Conservation (phyloP, 2,888 invertebrate genomes). For the Sesamia inferens region DNA sequence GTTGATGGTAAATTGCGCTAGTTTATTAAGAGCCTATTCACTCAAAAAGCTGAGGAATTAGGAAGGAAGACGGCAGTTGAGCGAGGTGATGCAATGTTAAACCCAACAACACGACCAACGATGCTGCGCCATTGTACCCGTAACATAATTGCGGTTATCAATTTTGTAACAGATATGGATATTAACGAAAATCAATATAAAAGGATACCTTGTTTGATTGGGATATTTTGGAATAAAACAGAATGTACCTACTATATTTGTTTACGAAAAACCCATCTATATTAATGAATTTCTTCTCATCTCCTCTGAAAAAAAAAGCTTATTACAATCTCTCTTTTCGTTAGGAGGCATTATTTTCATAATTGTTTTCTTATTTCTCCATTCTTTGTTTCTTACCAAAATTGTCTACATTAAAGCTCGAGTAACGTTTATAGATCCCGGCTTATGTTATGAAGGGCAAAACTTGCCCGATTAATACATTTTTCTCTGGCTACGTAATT, state of each 20-base stretch:
- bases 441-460: not conserved
- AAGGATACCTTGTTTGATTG: not conserved
- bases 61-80: too few relatives aligned
- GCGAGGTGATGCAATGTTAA: too few relatives aligned
- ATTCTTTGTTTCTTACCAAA: not conserved
- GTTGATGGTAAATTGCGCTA: too few relatives aligned
- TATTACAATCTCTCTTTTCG: not conserved
- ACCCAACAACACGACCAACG: too few relatives aligned
- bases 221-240: not conserved
- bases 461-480: not conserved
- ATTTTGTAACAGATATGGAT: not conserved
- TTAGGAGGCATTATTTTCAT: not conserved
- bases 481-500: too few relatives aligned
- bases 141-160: not conserved
- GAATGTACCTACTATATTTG: too few relatives aligned
- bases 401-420: not conserved
- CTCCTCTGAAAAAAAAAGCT: not conserved
- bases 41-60: too few relatives aligned
- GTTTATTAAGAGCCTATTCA: too few relatives aligned
- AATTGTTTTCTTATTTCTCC: slow-evolving; percentile 5
- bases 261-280: not conserved
- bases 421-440: not conserved
- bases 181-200: not conserved
- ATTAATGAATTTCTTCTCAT: slow-evolving; percentile 6
- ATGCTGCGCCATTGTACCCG: too few relatives aligned